These are phyloP conservation scores for Leptoteleia sp. DNA, from an alignment of 1,140 invertebrate species.

Conservation along the genomic window DNA sequence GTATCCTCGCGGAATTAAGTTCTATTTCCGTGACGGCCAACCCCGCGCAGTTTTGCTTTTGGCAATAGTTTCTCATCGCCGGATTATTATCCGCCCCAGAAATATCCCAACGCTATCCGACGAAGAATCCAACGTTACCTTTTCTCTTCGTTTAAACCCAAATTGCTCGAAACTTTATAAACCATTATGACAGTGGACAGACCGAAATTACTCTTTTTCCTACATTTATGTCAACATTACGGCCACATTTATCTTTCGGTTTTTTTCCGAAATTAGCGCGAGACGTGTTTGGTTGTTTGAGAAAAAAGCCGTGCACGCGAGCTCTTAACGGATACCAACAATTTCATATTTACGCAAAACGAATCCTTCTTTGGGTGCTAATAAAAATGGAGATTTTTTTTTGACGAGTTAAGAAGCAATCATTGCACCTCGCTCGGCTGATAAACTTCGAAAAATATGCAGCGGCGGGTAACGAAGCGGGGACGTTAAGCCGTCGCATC, in stretches of 20 bases:
- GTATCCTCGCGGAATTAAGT: constrained; percentile 75
- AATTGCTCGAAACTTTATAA: constrained; percentile 14
- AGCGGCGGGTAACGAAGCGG: constrained; percentile 39
- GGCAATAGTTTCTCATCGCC: constrained; percentile 38
- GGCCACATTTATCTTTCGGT: background rate
- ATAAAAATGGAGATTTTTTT: constrained; percentile 54
- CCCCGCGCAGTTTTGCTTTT: constrained; percentile 60
- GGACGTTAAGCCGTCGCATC: constrained; percentile 37
- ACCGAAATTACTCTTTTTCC: background rate
- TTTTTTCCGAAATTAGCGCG: background rate
- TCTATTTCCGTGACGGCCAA: constrained; percentile 72
- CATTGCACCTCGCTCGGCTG: constrained; percentile 48
- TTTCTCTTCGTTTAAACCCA: constrained; percentile 28
- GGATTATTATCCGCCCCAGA: constrained; percentile 32
- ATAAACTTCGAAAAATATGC: constrained; percentile 66
- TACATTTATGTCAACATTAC: background rate
- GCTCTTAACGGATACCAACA: constrained; percentile 27
- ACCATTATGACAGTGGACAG: constrained; percentile 5
- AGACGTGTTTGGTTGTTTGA: no score
- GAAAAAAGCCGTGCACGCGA: no score
- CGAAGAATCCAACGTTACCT: constrained; percentile 19
- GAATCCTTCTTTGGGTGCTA: constrained; percentile 36
- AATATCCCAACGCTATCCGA: no score
- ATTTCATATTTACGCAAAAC: constrained; percentile 32
- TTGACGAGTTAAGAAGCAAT: constrained; percentile 55